Evolutionary conservation across 2,113 vertebrate species (phyloP), one percentile per base, ranked within the genome.

Genomic region (Nothoprocta pentlandii): DNA sequence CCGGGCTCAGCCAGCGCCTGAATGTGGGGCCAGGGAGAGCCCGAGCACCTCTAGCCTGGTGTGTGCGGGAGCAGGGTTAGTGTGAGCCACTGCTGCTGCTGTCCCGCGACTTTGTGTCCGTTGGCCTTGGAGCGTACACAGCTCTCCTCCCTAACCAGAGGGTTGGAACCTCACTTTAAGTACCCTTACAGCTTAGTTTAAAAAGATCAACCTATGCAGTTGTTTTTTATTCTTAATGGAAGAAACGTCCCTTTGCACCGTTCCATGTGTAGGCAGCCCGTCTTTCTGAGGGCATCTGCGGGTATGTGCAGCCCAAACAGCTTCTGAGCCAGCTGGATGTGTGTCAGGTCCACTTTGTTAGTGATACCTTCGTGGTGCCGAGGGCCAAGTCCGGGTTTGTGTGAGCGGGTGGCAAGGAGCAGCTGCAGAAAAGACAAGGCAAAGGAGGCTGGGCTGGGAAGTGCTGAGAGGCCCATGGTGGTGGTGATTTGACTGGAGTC

Each of bases 271-370:
- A 53, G 79, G 39, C 77, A 49, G 75, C 3, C 15, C 41, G 49
- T 21, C 66, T 46, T 73, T 51, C 49, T 2, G 1, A 16, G 0
- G 58, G 23, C 42, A 39, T 8, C 49, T 82, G 41, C 74, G 66
- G 21, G 67, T 61, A 1, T 22, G 0, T 6, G 30, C 80, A 88
- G 71, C 7, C 76, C 53, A 81, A 19, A 44, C 61, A 17, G 83
- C 82, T 64, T 88, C 51, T 83, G 88, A 30, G 54, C 89, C 53
- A 92, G 46, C 3, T 86, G 95, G 83, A 36, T 0, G 1, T 0
- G 56, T 54, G 26, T 90, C 85, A 59, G 14, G 15, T 34, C 51
- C 64, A 2, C 0, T 93, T 90, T 92, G 95, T 88, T 84, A 92
- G 85, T 76, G 5, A 0, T 41, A 2, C 47, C 47, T 49, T 21